These are phyloP conservation scores for Tetrao urogallus DNA, from an alignment of 2,113 vertebrate genomes.

Conservation along the genomic window DNA sequence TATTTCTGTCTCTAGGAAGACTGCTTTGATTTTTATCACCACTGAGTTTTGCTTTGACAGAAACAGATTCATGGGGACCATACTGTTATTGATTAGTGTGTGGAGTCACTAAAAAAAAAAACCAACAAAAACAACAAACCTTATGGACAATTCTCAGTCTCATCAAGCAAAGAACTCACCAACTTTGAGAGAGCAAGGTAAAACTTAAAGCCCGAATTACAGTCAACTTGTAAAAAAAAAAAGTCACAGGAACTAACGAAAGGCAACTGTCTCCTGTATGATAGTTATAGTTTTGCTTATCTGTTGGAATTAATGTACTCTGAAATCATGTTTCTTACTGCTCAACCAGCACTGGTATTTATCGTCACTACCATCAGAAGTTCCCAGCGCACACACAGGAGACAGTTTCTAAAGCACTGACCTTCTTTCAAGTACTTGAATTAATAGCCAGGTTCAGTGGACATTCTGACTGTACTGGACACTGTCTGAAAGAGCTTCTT, in stretches of 20 bases:
- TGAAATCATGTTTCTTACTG: conserved; percentile 32
- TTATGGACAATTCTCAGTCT: neutral
- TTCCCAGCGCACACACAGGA: neutral
- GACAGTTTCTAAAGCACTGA: conserved; percentile 7
- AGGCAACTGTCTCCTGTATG: neutral
- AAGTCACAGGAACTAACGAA: neutral
- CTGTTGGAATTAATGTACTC: conserved; percentile 13
- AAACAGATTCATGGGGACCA: neutral
- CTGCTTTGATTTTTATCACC: conserved; percentile 4
- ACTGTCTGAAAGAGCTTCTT: neutral
- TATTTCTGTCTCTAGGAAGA: neutral
- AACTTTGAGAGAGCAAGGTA: neutral
- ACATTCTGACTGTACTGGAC: neutral
- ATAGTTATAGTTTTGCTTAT: neutral
- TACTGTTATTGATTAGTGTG: neutral
- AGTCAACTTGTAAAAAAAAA: neutral
- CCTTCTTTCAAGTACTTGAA: conserved; percentile 32
- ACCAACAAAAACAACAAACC: neutral
- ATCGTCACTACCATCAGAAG: conserved; percentile 23
- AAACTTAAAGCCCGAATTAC: neutral
- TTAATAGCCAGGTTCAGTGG: neutral
- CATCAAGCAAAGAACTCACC: neutral
- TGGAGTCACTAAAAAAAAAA: neutral
- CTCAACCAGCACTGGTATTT: conserved; percentile 34
- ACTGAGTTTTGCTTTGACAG: neutral